Conservation (phyloP, 2,888 invertebrate genomes). For the Pseudococcus viburni region DNA sequence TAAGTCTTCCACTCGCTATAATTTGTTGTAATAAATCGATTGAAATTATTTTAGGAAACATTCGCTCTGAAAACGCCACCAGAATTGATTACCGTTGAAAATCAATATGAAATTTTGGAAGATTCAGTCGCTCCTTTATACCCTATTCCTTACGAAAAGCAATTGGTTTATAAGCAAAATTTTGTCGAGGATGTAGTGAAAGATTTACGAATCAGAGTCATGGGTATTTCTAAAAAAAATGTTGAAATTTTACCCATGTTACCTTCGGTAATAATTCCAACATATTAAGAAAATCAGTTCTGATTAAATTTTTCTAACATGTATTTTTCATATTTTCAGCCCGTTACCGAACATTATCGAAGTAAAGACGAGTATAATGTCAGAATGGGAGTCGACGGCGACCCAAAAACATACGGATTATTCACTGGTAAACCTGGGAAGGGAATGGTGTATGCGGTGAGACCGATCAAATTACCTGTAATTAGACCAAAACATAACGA, state of each 20-base stretch:
- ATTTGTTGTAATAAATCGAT: background rate
- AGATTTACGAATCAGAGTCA: slow-evolving; percentile 68
- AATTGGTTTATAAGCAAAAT: slow-evolving; percentile 74
- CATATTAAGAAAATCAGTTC: background rate
- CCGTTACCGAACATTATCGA: slow-evolving; percentile 70
- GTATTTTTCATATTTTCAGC: slow-evolving; percentile 69
- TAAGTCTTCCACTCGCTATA: background rate
- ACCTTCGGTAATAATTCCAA: slow-evolving; percentile 69
- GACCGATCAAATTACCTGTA: slow-evolving; percentile 70
- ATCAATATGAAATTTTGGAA: slow-evolving; percentile 74
- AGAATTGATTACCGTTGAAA: slow-evolving; percentile 67
- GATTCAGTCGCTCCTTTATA: slow-evolving; percentile 79
- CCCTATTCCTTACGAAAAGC: slow-evolving; percentile 80
- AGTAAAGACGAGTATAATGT: slow-evolving; percentile 72
- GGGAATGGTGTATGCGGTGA: slow-evolving; percentile 70
- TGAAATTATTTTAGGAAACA: background rate
- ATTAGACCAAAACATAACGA: slow-evolving; percentile 70
- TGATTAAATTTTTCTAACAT: slow-evolving; percentile 17
- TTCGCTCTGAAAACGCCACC: background rate
- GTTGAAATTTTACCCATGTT: slow-evolving; percentile 69
- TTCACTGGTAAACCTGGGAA: slow-evolving; percentile 70
- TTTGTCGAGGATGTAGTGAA: slow-evolving; percentile 68
- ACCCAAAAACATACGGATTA: slow-evolving; percentile 72
- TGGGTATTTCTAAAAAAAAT: slow-evolving; percentile 60
- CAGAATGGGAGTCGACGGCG: slow-evolving; percentile 71